Evolutionary conservation across 2,797 vertebrate genomes (phyloP), one percentile per base, ranked within the genome.

Genomic region (Orientallactaga sibirica): DNA sequence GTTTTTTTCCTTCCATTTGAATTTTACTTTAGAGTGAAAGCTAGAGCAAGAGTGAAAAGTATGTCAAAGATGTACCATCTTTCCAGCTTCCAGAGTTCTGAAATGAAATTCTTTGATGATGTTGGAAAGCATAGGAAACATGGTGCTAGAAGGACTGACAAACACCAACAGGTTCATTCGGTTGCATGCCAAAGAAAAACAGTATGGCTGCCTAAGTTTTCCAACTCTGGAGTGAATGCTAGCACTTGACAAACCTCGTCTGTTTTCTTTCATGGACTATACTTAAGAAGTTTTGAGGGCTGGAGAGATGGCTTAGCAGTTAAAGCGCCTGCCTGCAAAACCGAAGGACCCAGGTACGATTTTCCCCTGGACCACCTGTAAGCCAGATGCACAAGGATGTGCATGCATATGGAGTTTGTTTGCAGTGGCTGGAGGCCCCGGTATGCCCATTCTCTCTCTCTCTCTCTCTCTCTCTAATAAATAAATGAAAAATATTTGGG

Each of bases 111-210:
- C 20, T 55, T 67, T 90, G 84, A 71, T 70, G 78, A 68, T 52
- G 81, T 85, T 78, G 85, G 68, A 91, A 58, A 91, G 33, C 70
- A 86, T n/a, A 83, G 61, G 70, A 96, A 94, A 82, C 7, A 7
- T 58, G 61, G 92, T 90, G 75, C 61, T 48, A 15, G 14, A 19
- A 70, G 29, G 24, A 66, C 33, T 37, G 61, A 94, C 6, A 80
- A 41, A 29, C 64, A 83, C 62, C 66, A 70, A 14, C 5, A 74
- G n/a, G 79, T 71, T n/a, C 82, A 94, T 48, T 62, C 58, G 67
- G 16, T 24, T 74, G 4, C 52, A 66, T n/a, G 41, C 76, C 83
- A 43, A 91, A 91, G 12, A 84, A n/a, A 76, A 85, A 55, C 22
- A 55, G 33, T 41, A 70, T 2, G 29, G 27, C 0, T 43, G 1